A percentile compares a stretch with the other conserved stretches of the same genome.
These are phyloP conservation scores for Nyctibius grandis DNA, from an alignment of 2,797 vertebrate genomes.

Conservation along the genomic window DNA sequence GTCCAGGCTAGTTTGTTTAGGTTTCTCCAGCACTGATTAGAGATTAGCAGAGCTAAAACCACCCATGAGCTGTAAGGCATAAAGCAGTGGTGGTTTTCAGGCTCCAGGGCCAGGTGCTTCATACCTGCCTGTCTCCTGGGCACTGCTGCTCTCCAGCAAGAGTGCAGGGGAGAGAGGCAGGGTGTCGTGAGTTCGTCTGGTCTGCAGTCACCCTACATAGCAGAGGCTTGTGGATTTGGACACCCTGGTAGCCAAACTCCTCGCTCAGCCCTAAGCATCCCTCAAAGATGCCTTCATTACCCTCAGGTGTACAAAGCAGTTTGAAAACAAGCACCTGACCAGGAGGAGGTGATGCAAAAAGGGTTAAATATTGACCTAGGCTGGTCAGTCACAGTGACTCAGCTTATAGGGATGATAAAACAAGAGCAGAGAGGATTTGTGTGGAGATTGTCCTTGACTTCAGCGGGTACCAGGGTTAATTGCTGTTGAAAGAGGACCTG, in stretches of 20 bases:
- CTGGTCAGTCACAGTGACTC: background rate
- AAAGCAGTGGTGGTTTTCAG: background rate
- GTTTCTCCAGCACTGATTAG: conserved; percentile 19
- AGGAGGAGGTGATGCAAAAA: background rate
- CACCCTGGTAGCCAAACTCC: background rate
- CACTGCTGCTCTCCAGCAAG: background rate
- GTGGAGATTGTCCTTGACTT: background rate
- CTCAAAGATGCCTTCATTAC: background rate
- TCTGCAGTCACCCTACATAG: background rate
- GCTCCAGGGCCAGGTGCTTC: background rate
- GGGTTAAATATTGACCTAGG: background rate
- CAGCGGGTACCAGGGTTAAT: background rate
- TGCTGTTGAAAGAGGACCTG: background rate
- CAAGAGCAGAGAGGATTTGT: background rate
- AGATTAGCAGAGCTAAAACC: conserved; percentile 32
- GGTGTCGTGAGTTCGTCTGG: background rate
- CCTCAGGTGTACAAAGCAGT: background rate
- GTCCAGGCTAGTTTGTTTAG: conserved; percentile 25
- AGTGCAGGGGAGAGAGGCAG: background rate
- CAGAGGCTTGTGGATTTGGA: background rate
- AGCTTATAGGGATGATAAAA: background rate
- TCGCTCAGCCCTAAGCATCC: background rate
- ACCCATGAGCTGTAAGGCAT: background rate
- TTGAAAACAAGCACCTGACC: background rate
- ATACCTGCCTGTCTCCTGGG: background rate